A percentile compares a stretch with the other conserved stretches of the same genome.
Conservation (phyloP, 2,113 vertebrate genomes). For the Ursus arctos region DNA sequence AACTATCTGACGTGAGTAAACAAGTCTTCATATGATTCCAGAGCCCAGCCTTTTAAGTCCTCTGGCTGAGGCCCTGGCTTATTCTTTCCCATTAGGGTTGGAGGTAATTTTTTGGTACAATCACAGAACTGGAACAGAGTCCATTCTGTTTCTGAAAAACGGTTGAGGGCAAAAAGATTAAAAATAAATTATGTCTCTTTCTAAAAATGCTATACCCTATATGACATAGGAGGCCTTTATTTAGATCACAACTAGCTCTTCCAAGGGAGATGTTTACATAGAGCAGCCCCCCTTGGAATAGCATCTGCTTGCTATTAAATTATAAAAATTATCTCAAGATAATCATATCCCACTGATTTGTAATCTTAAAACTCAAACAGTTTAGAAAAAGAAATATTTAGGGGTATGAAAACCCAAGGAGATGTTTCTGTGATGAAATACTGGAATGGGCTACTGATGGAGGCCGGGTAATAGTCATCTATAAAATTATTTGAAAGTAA, state of each 20-base stretch:
- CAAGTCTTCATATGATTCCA: neutral
- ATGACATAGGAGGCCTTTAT: neutral
- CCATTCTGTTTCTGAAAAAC: neutral
- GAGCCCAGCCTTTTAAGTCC: neutral
- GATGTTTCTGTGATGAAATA: neutral
- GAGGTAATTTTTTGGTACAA: neutral
- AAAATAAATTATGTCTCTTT: neutral
- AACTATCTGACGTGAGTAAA: neutral
- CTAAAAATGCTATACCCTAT: neutral
- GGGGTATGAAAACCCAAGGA: neutral
- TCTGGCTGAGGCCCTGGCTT: neutral
- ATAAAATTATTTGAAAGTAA: neutral
- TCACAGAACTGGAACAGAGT: neutral
- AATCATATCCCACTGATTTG: neutral
- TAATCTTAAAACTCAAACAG: neutral
- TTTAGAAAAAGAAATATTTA: neutral
- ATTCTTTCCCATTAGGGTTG: neutral
- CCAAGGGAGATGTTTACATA: neutral
- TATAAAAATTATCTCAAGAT: constrained; percentile 7
- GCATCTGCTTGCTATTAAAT: neutral
- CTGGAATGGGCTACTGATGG: neutral
- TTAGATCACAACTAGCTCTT: neutral
- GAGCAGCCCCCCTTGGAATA: neutral
- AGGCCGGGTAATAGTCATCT: neutral
- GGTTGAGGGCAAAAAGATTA: neutral